Conservation (phyloP, 2,797 vertebrate genomes). For the Clarias laeviceps region DNA sequence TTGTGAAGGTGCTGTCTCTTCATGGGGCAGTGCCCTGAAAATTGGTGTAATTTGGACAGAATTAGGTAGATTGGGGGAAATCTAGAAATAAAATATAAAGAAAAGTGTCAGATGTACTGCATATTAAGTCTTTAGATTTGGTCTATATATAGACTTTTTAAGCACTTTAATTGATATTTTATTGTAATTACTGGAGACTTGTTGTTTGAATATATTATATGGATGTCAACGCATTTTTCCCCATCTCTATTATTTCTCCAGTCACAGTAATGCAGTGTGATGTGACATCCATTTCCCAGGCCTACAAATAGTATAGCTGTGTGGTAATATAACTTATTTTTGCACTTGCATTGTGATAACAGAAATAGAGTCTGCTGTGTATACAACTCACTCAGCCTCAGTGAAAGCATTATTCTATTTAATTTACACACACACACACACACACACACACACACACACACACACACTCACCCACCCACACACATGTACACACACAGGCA, state of each 20-base stretch:
- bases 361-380: slow-evolving; percentile 16
- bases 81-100: too few relatives aligned
- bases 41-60: too few relatives aligned
- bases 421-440: not conserved
- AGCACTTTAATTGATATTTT: not conserved
- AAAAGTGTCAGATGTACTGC: too few relatives aligned
- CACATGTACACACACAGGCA: not conserved
- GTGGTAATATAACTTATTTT: not conserved
- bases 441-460: slow-evolving; percentile 3
- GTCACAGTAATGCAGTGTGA: not conserved
- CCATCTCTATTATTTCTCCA: not conserved
- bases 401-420: not conserved
- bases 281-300: not conserved
- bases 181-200: not conserved
- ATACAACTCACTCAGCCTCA: slow-evolving; percentile 21
- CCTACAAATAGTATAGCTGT: not conserved
- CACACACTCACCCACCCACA: slow-evolving; percentile 13
- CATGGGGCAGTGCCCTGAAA: too few relatives aligned
- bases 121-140: too few relatives aligned
- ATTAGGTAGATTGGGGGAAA: too few relatives aligned
- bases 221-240: not conserved
- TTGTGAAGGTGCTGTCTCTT: too few relatives aligned
- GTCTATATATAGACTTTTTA: too few relatives aligned
- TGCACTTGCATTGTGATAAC: not conserved
- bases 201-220: not conserved